Conservation (phyloP, 2,797 vertebrate species). For the Artibeus lituratus region DNA sequence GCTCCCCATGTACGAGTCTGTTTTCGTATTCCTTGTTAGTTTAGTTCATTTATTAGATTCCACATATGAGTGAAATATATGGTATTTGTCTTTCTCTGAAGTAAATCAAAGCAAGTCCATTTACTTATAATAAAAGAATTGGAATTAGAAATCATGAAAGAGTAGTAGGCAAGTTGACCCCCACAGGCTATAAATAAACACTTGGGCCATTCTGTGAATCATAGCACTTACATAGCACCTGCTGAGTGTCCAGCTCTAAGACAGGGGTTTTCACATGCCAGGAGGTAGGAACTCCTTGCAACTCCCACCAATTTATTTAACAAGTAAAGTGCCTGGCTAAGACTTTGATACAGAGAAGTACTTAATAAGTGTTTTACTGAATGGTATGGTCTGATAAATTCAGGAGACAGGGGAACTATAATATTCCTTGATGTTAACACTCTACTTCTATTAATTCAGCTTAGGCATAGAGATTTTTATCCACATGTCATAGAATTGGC, state of each 20-base stretch:
- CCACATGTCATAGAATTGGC: neutral
- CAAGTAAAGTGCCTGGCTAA: neutral
- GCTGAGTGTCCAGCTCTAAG: neutral
- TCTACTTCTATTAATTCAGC: slow-evolving; percentile 7
- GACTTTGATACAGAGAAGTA: slow-evolving; percentile 25
- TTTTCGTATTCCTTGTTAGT: no score
- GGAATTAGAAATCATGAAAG: neutral
- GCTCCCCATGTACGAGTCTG: no score
- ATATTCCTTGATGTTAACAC: slow-evolving; percentile 50
- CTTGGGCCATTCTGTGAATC: neutral
- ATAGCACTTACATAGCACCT: neutral
- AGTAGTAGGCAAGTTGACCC: neutral
- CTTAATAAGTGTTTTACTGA: slow-evolving; percentile 47
- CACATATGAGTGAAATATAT: no score
- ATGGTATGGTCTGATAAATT: slow-evolving; percentile 48
- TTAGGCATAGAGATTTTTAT: slow-evolving; percentile 34
- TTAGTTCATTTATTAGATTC: no score
- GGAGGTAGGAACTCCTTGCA: neutral
- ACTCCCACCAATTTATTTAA: slow-evolving; percentile 43
- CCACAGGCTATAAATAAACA: neutral
- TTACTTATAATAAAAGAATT: neutral
- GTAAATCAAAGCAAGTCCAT: slow-evolving; percentile 12
- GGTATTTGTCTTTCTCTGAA: neutral
- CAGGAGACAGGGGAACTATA: neutral
- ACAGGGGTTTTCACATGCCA: neutral